These are phyloP conservation scores for Erethizon dorsatum DNA, from an alignment of 2,797 vertebrate genomes.

Conservation along the genomic window DNA sequence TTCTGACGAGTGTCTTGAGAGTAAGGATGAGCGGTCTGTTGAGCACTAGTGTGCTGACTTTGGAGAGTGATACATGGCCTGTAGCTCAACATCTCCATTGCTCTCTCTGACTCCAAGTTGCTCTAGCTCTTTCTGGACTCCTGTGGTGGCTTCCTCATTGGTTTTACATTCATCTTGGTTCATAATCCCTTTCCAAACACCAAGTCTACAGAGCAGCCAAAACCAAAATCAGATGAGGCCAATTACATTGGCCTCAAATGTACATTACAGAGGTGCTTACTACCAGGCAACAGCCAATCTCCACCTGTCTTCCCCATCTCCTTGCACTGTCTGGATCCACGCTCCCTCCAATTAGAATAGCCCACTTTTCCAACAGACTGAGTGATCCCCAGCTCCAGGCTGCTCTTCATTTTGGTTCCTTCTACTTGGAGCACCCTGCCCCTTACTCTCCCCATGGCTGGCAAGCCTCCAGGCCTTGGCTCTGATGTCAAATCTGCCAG, in stretches of 20 bases:
- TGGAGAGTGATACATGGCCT: not conserved
- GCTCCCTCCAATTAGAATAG: not conserved
- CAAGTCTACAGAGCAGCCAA: not conserved
- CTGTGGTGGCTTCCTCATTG: not conserved
- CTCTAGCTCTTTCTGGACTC: not conserved
- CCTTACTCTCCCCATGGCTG: not conserved
- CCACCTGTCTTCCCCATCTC: not conserved
- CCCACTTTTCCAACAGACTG: not conserved
- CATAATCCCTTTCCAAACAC: not conserved
- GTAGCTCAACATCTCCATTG: not conserved
- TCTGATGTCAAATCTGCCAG: not conserved
- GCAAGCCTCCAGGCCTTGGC: not conserved
- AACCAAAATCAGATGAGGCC: not conserved
- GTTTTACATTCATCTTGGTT: slow-evolving; percentile 8
- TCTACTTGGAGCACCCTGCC: not conserved
- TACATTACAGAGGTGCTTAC: no score
- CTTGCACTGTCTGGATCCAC: not conserved
- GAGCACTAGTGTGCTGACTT: not conserved
- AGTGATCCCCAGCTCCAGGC: not conserved
- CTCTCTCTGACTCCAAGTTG: not conserved
- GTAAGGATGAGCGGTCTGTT: not conserved
- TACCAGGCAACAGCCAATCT: no score
- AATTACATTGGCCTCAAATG: not conserved
- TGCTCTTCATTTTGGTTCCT: not conserved
- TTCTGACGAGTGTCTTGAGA: slow-evolving; percentile 22